Evolutionary conservation across 2,888 invertebrate species (phyloP), one percentile per base, ranked within the genome.

Genomic region (Norana najaformis): DNA sequence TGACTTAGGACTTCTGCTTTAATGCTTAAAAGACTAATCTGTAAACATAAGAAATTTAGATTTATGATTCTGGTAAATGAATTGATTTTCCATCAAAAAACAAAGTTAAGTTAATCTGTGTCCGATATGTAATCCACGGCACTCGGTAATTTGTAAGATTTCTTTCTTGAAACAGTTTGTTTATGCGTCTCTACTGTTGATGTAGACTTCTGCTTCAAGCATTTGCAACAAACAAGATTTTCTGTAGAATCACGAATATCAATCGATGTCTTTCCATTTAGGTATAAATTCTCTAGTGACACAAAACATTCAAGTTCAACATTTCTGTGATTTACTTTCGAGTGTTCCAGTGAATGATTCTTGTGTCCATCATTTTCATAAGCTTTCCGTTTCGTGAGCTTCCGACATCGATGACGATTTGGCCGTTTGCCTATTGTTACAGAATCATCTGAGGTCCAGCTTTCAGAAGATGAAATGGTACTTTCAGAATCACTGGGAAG

Each of bases 391-490:
- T 69, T 69, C n/a, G 69, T 36, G 35, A 23, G 35, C 37, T 85
- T 85, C 35, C 85, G 36, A n/a, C 83, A 35, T 35, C 83, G 83
- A 83, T 14, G 83, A 69, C 69, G 69, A 69, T 30, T 69, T 69
- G 8, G 3, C 37, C 36, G 35, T n/a, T 36, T 85, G 37, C 85
- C 85, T 6, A 85, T 85, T 14, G 85, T 85, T 16, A 85, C 2
- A 11, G 85, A 85, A 85, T 85, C 85, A 85, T 85, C 85, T 1
- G 85, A 85, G 18, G 85, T 11, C 85, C 85, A 85, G 37, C 85
- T 85, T 23, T 85, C 85, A 5, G 85, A 85, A 35, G 85, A 85
- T 13, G 85, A 85, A 36, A 85, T 37, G 23, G 8, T 23, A 85
- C 85, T 85, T 37, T 85, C 85, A 85, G 85, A 35, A 23, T 85